Base-by-base conservation (phyloP, 2,888 invertebrate species). In the Leucophenga montana region DNA sequence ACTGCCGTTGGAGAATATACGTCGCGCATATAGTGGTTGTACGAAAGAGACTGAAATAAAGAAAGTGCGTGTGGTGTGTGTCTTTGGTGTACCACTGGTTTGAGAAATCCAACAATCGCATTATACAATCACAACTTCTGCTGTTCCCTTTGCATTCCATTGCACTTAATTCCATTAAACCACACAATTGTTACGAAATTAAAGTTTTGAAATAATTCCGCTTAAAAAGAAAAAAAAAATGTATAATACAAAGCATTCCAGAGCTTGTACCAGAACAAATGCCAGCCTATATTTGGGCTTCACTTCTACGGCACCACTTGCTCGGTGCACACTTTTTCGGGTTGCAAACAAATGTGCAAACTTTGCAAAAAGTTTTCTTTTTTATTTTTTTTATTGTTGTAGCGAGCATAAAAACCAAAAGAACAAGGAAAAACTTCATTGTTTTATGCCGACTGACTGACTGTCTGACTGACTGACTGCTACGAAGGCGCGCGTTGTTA, bases 301-400 rank as follows among this genome's bases (percentile, higher is more conserved):
- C 33, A 33, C 4, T 33, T 33, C 4, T 8, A n/a, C 33, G 33
- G 4, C 33, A 5, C 8, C 33, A 1, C 39, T 39, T 8, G 39
- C 11, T 8, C 1, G n/a, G 6, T 50, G n/a, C 16, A 50, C 1
- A 18, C 50, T 18, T 50, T 27, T 50, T 50, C 8, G 50, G 50
- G n/a, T 50, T 50, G 50, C 50, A 50, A 50, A 50, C 16, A 50
- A 50, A 50, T 50, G 50, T 50, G n/a, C 50, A 6, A 50, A 50
- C 13, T 50, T 50, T 50, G 16, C 16, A 13, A n/a, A 50, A 50
- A 1, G 3, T 39, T 39, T 39, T 39, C 1, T 39, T 39, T 39
- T 39, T 39, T 39, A 5, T 39, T 39, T 39, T 39, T 39, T 50
- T 50, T 48, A 6, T 48, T 48, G 3, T 50, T 50, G 50, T 6